These are phyloP conservation scores for Caenorhabditis sp. DNA, from an alignment of 2,888 invertebrate species.

Conservation along the genomic window DNA sequence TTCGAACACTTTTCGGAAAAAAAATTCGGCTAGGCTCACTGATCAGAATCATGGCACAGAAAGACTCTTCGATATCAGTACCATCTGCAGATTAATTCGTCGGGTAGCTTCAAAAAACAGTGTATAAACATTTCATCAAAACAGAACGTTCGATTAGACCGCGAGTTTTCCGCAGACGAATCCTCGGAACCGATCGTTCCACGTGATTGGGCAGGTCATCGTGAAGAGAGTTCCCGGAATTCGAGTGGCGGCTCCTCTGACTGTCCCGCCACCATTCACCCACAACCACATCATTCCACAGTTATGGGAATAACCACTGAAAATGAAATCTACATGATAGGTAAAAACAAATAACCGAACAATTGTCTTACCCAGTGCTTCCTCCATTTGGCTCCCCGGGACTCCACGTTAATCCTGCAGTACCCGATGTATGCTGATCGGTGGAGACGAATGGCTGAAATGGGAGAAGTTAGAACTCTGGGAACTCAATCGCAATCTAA, in stretches of 20 bases:
- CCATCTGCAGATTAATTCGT: no score
- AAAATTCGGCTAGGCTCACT: no score
- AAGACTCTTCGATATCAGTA: no score
- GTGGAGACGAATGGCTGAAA: background rate
- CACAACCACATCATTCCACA: conserved; percentile 27
- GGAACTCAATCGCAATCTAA: no score
- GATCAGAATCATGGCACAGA: no score
- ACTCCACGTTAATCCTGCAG: background rate
- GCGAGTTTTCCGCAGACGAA: conserved; percentile 27
- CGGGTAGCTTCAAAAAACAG: no score
- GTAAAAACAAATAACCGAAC: background rate
- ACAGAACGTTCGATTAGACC: no score
- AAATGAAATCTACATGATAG: background rate
- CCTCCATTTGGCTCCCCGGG: background rate
- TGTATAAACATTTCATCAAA: no score
- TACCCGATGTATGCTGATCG: background rate
- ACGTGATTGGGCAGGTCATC: conserved; percentile 15
- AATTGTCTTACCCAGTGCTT: background rate
- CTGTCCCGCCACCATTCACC: conserved; percentile 10
- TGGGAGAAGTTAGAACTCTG: no score
- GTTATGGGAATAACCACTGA: conserved; percentile 10
- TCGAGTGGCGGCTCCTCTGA: background rate
- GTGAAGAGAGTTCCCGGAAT: conserved; percentile 21
- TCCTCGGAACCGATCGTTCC: conserved; percentile 20
- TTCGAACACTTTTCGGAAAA: no score